These are phyloP conservation scores for Pemphigus obesinymphae DNA, from an alignment of 1,140 invertebrate genomes.

Conservation along the genomic window DNA sequence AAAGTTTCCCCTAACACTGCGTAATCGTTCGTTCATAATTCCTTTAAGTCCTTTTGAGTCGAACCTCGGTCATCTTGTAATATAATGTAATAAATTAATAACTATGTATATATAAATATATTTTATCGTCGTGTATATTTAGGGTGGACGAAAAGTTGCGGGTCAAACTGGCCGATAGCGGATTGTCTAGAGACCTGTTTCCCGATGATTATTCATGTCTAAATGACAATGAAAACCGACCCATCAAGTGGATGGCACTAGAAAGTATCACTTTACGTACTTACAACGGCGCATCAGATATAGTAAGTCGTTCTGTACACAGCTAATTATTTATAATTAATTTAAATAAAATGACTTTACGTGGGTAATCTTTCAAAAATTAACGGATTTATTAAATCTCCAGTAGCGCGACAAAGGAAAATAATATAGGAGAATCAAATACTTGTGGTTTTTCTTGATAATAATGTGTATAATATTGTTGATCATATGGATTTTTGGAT, in stretches of 20 bases:
- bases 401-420: too few relatives aligned
- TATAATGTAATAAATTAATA: constrained; percentile 10
- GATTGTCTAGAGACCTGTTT: constrained; percentile 86
- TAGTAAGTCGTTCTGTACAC: constrained; percentile 71
- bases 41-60: background rate
- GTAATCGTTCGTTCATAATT: constrained; percentile 22
- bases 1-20: background rate
- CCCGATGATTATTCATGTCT: constrained; percentile 93
- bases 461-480: too few relatives aligned
- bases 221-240: constrained; percentile 90
- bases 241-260: constrained; percentile 91
- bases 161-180: constrained; percentile 85
- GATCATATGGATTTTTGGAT: too few relatives aligned
- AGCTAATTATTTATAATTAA: too few relatives aligned
- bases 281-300: constrained; percentile 75
- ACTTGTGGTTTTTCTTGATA: too few relatives aligned
- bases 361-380: too few relatives aligned
- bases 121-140: constrained; percentile 39
- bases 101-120: background rate
- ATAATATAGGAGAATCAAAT: too few relatives aligned
- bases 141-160: constrained; percentile 77
- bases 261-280: constrained; percentile 78
- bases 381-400: too few relatives aligned
- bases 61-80: background rate
- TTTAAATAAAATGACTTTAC: too few relatives aligned